These are phyloP conservation scores for Agrochola macilenta DNA, from an alignment of 2,888 invertebrate genomes.

Conservation along the genomic window DNA sequence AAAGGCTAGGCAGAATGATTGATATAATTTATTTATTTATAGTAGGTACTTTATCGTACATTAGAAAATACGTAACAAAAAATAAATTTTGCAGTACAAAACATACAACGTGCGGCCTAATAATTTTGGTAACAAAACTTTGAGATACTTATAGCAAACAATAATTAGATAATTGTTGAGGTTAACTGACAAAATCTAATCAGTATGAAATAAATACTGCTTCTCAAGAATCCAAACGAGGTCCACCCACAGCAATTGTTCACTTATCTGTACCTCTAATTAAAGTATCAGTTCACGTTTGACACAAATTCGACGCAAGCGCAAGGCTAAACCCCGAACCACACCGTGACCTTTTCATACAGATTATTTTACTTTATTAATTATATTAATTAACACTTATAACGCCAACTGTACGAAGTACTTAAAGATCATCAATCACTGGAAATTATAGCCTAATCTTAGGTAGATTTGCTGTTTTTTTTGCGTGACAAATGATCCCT, in stretches of 20 bases:
- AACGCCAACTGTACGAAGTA: constrained; percentile 32
- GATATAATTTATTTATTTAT: too few species aligned
- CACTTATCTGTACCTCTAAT: constrained; percentile 49
- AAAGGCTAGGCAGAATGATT: too few species aligned
- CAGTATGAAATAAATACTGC: constrained; percentile 8
- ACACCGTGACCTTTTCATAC: constrained; percentile 75
- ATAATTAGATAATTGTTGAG: background rate
- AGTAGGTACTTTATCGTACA: too few species aligned
- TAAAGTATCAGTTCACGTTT: constrained; percentile 54
- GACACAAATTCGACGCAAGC: constrained; percentile 61
- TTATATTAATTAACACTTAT: constrained; percentile 73
- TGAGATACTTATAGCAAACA: background rate
- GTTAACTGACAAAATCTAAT: background rate
- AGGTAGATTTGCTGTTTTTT: constrained; percentile 51
- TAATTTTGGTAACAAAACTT: background rate
- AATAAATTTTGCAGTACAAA: background rate
- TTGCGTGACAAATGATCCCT: constrained; percentile 62
- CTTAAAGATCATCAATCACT: constrained; percentile 66
- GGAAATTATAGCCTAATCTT: constrained; percentile 58
- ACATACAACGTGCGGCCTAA: background rate
- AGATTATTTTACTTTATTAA: constrained; percentile 76
- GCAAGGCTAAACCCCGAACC: constrained; percentile 53
- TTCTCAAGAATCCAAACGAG: constrained; percentile 40
- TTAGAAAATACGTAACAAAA: background rate
- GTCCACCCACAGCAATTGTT: constrained; percentile 49